phyloP scores from a whole-genome alignment of 2,797 vertebrate genomes.

The Clarias pachynema region DNA sequence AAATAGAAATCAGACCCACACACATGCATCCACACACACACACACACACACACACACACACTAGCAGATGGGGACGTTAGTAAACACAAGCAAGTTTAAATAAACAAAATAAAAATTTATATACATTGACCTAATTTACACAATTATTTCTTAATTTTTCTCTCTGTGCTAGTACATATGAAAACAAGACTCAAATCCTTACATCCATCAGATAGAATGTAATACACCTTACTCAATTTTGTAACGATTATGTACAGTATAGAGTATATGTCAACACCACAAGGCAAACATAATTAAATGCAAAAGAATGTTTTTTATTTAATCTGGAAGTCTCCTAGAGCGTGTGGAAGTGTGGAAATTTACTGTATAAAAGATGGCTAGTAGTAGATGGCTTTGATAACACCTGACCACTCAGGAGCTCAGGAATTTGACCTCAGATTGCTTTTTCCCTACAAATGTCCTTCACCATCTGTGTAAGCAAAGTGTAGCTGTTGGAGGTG shows the following conservation, averaged over 20 bases:
- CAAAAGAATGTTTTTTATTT: neutral
- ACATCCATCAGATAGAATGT: neutral
- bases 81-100: neutral
- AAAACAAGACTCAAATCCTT: neutral
- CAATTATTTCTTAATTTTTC: neutral
- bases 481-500: neutral
- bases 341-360: neutral
- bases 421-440: conserved; percentile 10
- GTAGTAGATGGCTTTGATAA: neutral
- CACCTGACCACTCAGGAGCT: neutral
- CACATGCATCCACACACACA: neutral
- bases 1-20: neutral
- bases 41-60: conserved; percentile 24
- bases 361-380: neutral
- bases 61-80: neutral
- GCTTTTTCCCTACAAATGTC: neutral
- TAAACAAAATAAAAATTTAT: no score
- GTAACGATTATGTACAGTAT: neutral
- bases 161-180: no score
- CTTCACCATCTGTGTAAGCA: conserved; percentile 7
- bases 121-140: neutral
- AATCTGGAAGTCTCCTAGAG: neutral
- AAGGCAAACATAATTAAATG: neutral
- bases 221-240: neutral
- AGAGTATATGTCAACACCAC: neutral